These are phyloP conservation scores for Papilio xuthus DNA, from an alignment of 1,140 invertebrate species.

Conservation along the genomic window DNA sequence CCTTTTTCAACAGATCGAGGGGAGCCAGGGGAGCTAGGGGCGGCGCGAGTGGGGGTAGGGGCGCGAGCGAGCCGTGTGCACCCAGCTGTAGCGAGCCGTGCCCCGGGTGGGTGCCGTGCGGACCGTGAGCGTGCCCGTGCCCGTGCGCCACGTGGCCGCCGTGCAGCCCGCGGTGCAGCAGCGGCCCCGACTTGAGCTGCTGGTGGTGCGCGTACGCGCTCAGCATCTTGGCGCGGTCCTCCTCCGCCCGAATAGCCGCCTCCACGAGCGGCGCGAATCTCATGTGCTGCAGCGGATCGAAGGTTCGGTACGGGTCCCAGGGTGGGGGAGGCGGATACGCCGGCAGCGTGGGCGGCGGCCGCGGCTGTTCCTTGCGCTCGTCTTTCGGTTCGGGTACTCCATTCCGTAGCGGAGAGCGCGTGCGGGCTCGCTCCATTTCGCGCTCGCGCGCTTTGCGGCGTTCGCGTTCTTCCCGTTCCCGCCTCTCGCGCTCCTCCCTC, in stretches of 20 bases:
- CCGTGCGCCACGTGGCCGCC: constrained; percentile 44
- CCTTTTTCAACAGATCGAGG: constrained; percentile 78
- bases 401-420: constrained; percentile 87
- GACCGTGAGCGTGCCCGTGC: constrained; percentile 50
- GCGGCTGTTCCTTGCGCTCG: constrained; percentile 80
- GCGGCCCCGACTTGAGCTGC: constrained; percentile 70
- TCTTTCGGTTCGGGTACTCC: constrained; percentile 81
- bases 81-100: constrained; percentile 54
- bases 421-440: constrained; percentile 81
- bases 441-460: constrained; percentile 70
- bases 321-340: constrained; percentile 84
- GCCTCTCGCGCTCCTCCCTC: constrained; percentile 87
- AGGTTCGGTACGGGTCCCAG: constrained; percentile 84
- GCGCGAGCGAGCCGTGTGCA: constrained; percentile 59
- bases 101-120: constrained; percentile 44
- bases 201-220: constrained; percentile 84
- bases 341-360: constrained; percentile 82
- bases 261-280: constrained; percentile 89
- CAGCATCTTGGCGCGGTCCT: constrained; percentile 88
- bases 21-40: constrained; percentile 69
- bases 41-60: constrained; percentile 61
- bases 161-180: constrained; percentile 71
- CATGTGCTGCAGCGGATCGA: constrained; percentile 85
- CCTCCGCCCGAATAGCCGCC: constrained; percentile 86
- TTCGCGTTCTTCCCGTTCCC: constrained; percentile 84